Conservation (phyloP, 2,888 invertebrate species). For the Plusia festucae region DNA sequence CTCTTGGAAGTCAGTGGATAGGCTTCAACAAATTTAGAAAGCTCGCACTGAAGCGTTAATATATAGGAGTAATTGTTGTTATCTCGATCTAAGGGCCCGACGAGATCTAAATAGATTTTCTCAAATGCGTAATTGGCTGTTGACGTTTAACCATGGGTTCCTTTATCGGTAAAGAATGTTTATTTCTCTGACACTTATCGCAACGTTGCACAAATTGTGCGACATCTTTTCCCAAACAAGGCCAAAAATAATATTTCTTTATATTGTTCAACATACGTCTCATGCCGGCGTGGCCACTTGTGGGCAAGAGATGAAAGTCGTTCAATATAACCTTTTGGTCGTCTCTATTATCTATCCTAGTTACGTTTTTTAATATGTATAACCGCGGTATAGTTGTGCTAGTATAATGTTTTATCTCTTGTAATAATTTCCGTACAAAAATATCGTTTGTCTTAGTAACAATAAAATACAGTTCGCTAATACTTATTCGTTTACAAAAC, state of each 20-base stretch:
- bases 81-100: constrained; percentile 43
- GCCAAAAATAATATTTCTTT: constrained; percentile 21
- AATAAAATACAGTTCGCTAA: constrained; percentile 30
- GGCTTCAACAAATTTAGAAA: constrained; percentile 20
- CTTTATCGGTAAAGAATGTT: constrained; percentile 16
- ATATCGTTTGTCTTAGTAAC: constrained; percentile 23
- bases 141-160: constrained; percentile 32
- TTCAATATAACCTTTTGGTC: constrained; percentile 17
- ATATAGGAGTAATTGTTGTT: constrained; percentile 28
- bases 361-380: constrained; percentile 6
- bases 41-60: constrained; percentile 31
- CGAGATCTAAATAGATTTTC: constrained; percentile 39
- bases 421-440: constrained; percentile 14
- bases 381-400: neutral
- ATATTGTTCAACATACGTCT: constrained; percentile 29
- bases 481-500: constrained; percentile 25
- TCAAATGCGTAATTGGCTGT: constrained; percentile 37
- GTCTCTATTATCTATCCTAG: constrained; percentile 5
- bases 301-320: constrained; percentile 18
- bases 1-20: constrained; percentile 10
- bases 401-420: constrained; percentile 11
- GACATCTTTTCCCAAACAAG: constrained; percentile 12
- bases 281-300: constrained; percentile 33
- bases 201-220: constrained; percentile 7
- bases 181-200: constrained; percentile 15